Conservation (phyloP, 2,888 invertebrate species). For the Nudaria mundana region DNA sequence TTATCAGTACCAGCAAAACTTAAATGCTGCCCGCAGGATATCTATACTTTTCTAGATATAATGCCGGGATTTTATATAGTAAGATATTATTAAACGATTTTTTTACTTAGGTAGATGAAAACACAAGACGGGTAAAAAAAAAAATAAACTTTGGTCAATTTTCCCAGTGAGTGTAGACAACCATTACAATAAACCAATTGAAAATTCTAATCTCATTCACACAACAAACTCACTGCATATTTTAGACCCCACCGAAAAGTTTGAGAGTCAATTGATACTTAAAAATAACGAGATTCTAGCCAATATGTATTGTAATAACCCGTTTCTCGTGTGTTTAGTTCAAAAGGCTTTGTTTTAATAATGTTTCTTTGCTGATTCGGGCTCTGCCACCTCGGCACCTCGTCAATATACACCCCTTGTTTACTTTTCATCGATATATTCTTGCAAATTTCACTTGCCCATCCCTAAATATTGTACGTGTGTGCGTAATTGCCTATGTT, state of each 20-base stretch:
- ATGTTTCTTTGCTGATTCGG: conserved; percentile 61
- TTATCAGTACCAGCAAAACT: too few species aligned
- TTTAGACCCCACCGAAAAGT: conserved; percentile 42
- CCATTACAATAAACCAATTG: too few species aligned
- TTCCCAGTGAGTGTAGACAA: too few species aligned
- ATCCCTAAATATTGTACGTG: conserved; percentile 61
- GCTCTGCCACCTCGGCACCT: conserved; percentile 33
- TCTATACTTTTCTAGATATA: too few species aligned
- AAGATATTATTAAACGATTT: too few species aligned
- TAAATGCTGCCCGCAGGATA: too few species aligned
- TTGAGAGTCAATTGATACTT: conserved; percentile 73
- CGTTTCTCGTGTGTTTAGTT: conserved; percentile 49
- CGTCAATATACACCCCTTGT: conserved; percentile 51
- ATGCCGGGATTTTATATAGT: too few species aligned
- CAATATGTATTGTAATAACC: conserved; percentile 79
- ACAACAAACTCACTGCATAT: conserved; percentile 27
- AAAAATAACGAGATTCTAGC: conserved; percentile 80
- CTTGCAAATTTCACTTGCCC: conserved; percentile 52
- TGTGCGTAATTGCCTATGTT: conserved; percentile 49
- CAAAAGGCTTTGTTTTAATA: conserved; percentile 63
- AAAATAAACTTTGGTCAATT: too few species aligned
- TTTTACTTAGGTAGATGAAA: too few species aligned
- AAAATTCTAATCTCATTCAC: conserved; percentile 26
- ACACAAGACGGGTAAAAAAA: too few species aligned
- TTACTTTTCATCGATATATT: conserved; percentile 63